Percentiles rank a stretch among this genome's conserved stretches.
Evolutionary conservation across 2,113 vertebrate genomes (phyloP).

Genomic region (Pollimyrus isidori): DNA sequence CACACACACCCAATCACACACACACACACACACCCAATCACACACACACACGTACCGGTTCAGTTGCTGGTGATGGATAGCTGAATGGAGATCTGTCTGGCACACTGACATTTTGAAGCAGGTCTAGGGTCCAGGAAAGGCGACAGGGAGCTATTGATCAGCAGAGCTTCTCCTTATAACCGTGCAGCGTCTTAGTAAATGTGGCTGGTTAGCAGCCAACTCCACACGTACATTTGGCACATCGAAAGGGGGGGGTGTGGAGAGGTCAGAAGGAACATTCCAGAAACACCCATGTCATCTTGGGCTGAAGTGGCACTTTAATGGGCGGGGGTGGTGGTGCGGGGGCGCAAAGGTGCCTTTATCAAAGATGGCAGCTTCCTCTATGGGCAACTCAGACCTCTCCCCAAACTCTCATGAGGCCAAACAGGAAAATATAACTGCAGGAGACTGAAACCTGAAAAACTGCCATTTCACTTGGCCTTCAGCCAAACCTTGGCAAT

Average conservation of each 20-base stretch:
- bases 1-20: neutral
- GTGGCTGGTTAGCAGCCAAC: slow-evolving; percentile 25
- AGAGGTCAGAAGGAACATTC: slow-evolving; percentile 43
- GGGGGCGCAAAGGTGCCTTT: slow-evolving; percentile 32
- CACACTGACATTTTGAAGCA: neutral
- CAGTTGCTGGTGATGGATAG: neutral
- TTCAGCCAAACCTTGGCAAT: neutral
- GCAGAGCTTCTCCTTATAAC: neutral
- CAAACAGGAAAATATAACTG: slow-evolving; percentile 41
- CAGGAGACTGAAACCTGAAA: slow-evolving; percentile 36
- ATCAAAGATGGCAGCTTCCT: slow-evolving; percentile 45
- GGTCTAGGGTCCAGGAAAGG: neutral
- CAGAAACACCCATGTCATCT: neutral
- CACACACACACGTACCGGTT: slow-evolving; percentile 19
- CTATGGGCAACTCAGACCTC: slow-evolving; percentile 46
- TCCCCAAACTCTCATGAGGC: slow-evolving; percentile 34
- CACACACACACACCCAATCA: neutral
- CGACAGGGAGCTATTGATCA: neutral
- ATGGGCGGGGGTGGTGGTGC: neutral
- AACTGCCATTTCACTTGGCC: slow-evolving; percentile 25
- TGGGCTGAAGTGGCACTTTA: neutral
- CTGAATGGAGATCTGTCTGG: neutral
- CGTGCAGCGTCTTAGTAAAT: neutral
- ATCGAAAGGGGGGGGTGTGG: slow-evolving; percentile 42
- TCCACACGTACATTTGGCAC: slow-evolving; percentile 62